Conservation (phyloP, 2,113 vertebrate species). For the Sialia sialis region DNA sequence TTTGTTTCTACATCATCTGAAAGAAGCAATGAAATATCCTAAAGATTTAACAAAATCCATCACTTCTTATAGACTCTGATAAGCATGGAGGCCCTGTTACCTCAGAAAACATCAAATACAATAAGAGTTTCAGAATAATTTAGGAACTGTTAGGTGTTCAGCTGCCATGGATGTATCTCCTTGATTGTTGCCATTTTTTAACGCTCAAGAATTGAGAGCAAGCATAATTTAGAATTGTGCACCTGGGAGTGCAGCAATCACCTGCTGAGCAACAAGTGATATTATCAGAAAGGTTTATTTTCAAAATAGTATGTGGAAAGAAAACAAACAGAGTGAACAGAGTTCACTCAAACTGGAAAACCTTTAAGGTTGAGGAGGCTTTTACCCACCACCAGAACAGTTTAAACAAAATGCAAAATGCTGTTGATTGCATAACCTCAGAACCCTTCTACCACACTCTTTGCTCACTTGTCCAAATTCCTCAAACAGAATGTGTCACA, state of each 20-base stretch:
- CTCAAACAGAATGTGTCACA: background rate
- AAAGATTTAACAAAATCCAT: background rate
- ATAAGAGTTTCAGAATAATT: background rate
- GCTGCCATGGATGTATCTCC: background rate
- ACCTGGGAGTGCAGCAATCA: background rate
- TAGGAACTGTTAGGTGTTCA: background rate
- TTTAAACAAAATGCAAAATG: background rate
- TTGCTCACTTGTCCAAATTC: background rate
- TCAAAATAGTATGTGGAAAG: background rate
- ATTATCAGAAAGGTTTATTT: background rate
- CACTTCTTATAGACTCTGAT: background rate
- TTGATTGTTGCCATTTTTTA: background rate
- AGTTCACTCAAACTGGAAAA: background rate
- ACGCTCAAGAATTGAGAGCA: background rate
- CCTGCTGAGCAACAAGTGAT: background rate
- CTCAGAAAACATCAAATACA: background rate
- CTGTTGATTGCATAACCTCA: background rate
- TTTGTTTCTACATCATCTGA: background rate
- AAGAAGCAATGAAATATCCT: background rate
- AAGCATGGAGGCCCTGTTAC: background rate
- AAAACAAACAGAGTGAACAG: accelerated
- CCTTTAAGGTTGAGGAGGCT: background rate
- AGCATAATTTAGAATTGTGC: background rate
- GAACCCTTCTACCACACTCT: background rate
- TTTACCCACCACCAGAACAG: background rate